These are phyloP conservation scores for Physella acuta DNA, from an alignment of 1,140 invertebrate genomes.

Conservation along the genomic window DNA sequence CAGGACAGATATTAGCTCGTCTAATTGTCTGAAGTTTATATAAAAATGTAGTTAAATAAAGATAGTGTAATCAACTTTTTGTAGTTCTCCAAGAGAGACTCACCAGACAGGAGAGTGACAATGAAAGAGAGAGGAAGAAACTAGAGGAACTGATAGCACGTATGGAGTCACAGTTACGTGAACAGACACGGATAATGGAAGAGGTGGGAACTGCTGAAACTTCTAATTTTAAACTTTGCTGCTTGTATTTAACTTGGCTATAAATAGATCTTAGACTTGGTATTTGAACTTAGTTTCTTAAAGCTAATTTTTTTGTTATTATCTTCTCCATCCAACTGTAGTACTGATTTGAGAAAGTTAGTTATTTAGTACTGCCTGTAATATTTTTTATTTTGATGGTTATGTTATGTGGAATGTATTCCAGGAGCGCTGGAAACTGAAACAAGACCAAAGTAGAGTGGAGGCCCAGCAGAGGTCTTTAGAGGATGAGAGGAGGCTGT, in stretches of 20 bases:
- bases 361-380: background rate
- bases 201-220: no score
- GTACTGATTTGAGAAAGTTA: no score
- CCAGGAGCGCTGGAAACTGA: slow-evolving; percentile 56
- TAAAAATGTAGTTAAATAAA: background rate
- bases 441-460: slow-evolving; percentile 52
- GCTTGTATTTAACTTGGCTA: no score
- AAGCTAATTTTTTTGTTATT: no score
- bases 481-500: slow-evolving; percentile 47
- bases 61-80: slow-evolving; percentile 7
- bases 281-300: no score
- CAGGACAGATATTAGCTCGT: no score
- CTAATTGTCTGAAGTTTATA: background rate
- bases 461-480: slow-evolving; percentile 44
- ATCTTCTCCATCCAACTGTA: no score
- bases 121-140: slow-evolving; percentile 49
- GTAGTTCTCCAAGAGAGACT: slow-evolving; percentile 55
- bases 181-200: slow-evolving; percentile 51
- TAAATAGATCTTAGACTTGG: no score
- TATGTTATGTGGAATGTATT: background rate
- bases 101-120: slow-evolving; percentile 54
- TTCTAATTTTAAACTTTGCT: no score
- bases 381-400: background rate
- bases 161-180: slow-evolving; percentile 54
- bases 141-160: slow-evolving; percentile 53